A percentile compares a stretch with the other conserved stretches of the same genome.
These are phyloP conservation scores for Zosterops hypoxanthus DNA, from an alignment of 2,113 vertebrate species.

Conservation along the genomic window DNA sequence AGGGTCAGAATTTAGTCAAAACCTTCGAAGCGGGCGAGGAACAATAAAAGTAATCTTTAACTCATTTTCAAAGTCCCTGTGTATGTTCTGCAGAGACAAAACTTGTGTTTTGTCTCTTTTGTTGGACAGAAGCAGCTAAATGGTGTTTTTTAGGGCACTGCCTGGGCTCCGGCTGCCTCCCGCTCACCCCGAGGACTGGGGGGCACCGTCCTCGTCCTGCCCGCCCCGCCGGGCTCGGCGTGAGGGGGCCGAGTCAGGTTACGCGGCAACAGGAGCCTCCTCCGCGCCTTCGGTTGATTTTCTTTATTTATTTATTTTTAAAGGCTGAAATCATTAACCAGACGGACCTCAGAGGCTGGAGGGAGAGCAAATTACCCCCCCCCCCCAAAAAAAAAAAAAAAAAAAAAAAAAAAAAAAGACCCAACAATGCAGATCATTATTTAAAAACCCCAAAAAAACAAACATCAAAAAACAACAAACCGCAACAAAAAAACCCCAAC, in stretches of 20 bases:
- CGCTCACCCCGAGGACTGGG: not conserved
- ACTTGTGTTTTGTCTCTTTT: too few species aligned
- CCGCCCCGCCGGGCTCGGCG: not conserved
- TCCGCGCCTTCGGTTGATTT: not conserved
- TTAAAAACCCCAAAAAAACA: too few species aligned
- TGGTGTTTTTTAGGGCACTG: not conserved
- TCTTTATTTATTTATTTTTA: not conserved
- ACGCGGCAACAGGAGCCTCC: not conserved
- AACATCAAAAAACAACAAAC: too few species aligned
- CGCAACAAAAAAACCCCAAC: not conserved
- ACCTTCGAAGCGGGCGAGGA: not conserved
- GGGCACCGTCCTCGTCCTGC: not conserved
- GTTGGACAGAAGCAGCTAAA: not conserved
- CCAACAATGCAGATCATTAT: too few species aligned
- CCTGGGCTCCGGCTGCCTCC: not conserved
- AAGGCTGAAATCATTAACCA: slow-evolving; percentile 35
- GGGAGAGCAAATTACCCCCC: not conserved
- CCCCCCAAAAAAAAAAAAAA: not conserved
- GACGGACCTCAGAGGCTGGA: not conserved
- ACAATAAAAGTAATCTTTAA: not conserved
- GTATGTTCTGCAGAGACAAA: not conserved
- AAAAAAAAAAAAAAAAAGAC: not conserved
- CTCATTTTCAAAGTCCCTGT: not conserved
- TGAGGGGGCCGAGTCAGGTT: not conserved
- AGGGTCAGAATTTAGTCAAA: not conserved